Base-by-base conservation (phyloP, 2,113 vertebrate genomes). In the Anser cygnoides region DNA sequence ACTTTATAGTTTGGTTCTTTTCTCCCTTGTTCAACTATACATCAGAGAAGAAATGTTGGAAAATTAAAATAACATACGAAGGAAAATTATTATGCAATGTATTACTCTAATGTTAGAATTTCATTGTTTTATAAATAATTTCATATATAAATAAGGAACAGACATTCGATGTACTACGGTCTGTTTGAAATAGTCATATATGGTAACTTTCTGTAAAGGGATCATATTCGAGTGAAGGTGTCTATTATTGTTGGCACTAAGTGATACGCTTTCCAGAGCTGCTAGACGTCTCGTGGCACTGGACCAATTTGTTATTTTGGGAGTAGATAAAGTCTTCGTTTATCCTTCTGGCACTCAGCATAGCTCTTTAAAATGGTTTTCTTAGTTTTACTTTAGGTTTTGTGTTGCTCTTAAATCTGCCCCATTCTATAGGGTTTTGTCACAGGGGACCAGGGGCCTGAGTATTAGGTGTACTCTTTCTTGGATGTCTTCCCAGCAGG, bases 161-260 rank as follows among this genome's bases (percentile, higher is more conserved):
- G 91, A 39, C 37, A 70, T 90, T 28, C 52, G 37, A 87, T 93
- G 92, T 92, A 96, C 75, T 71, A 25, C 37, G 90, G 63, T 94
- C 94, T 95, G 58, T 78, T 75, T 78, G 88, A 95, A 91, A 86
- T 75, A 95, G 88, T 92, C 72, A 86, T 94, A 91, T 74, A 91
- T 73, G 76, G 75, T 92, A 90, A 87, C 83, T 91, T 80, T 93
- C 68, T 92, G 58, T 75, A 41, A 90, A 86, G 70, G 75, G 50
- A 46, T 93, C 81, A 25, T 52, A 75, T 94, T 93, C 89, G 77
- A 96, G 87, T 2, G 0, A 96, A 96, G 91, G 90, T 96, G 41
- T 90, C 93, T 97, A 57, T 93, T 96, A 80, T 91, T 97, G 63
- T 97, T 97, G 96, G 95, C 95, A 93, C 91, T 66, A 84, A 89